Base-by-base conservation (phyloP, 2,113 vertebrate genomes). In the Sylvietta virens region DNA sequence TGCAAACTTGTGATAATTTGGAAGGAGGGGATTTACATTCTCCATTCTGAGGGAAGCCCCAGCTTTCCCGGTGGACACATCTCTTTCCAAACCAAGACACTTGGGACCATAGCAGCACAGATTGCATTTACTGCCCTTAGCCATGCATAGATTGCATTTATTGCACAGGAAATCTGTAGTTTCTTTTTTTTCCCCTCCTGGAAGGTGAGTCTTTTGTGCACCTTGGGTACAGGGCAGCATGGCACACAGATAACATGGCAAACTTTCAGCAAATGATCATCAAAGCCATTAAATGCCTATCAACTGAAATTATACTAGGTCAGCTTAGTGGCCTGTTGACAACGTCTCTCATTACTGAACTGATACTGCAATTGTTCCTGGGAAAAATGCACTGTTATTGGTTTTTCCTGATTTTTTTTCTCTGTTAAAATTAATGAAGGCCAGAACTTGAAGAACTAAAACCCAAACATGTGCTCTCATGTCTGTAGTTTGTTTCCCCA, bases 261-360 rank as follows among this genome's bases (percentile, higher is more conserved):
- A 93, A 71, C 48, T 95, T 96, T 95, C 96, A 95, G 64, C 82
- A 93, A 92, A 69, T 67, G 30, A 88, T 96, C 88, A 92, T 94
- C 88, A 86, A 69, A 94, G 23, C 65, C 90, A 88, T 88, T 88
- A 95, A 96, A 90, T 81, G 56, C 56, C n/a, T 1, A 37, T 67
- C 80, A 78, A 56, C 69, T 89, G 91, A 94, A 95, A 95, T 94
- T 92, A 54, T 81, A 40, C 73, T 50, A 15, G 35, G 64, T 81
- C 81, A 86, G 58, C 81, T 96, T 96, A 95, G 87, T 60, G 35
- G 13, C 67, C 48, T 90, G 89, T 60, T 96, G 95, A 94, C 71
- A 94, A 62, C 2, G 11, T 86, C 79, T 94, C 90, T 97, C 81
- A 54, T 77, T 93, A 70, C 71, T 35, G n/a, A 72, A 65, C 50